Evolutionary conservation across 2,113 vertebrate species (phyloP).

Genomic region (Montifringilla adamsi): DNA sequence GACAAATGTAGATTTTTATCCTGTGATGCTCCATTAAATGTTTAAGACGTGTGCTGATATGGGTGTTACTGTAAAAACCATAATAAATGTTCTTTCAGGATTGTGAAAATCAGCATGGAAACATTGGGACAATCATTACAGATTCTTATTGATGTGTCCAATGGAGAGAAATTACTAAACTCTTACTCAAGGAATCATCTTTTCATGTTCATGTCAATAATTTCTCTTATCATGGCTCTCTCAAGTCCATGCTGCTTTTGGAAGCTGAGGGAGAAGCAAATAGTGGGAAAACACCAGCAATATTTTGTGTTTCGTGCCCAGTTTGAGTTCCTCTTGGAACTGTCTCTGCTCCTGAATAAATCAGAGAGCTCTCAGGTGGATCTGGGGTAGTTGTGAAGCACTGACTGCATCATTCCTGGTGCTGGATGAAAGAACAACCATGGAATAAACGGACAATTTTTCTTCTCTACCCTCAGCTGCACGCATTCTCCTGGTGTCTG

Average conservation of each 20-base stretch:
- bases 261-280: not conserved
- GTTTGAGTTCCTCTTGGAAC: not conserved
- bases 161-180: not conserved
- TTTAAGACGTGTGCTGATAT: slow-evolving; percentile 24
- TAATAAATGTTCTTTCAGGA: slow-evolving; percentile 12
- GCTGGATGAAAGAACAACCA: fast-evolving
- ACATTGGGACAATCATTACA: not conserved
- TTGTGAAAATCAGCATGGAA: slow-evolving; percentile 7
- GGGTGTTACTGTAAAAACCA: slow-evolving; percentile 28
- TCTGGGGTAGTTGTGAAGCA: not conserved
- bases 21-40: slow-evolving; percentile 20
- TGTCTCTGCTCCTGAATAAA: not conserved
- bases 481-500: not conserved
- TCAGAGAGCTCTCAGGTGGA: not conserved
- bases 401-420: not conserved
- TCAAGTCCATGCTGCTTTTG: not conserved
- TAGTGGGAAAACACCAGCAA: not conserved
- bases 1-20: slow-evolving; percentile 36
- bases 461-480: not conserved
- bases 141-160: not conserved
- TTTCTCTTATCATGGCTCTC: not conserved
- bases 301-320: not conserved
- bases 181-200: not conserved
- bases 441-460: not conserved
- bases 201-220: not conserved